Base-by-base conservation (phyloP, 2,888 invertebrate species). In the Polietes domitor region DNA sequence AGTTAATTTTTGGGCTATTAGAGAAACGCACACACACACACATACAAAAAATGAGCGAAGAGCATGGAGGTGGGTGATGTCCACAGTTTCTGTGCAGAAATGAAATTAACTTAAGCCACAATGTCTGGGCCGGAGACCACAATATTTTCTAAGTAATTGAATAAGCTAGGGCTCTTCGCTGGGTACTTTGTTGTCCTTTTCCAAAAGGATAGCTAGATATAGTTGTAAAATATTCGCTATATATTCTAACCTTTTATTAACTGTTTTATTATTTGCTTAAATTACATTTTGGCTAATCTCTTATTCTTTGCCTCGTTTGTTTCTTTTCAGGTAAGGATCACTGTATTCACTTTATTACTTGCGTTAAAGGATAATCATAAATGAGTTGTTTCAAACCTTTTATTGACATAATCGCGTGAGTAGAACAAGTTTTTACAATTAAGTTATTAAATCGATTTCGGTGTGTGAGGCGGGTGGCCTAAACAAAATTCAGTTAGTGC, bases 271-370 rank as follows among this genome's bases (percentile, higher is more conserved):
- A n/a, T 28, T n/a, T 32, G 1, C 19, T 19, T 21, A 21, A 6
- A 21, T 2, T 21, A 21, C 7, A 17, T 37, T 10, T 65, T 17
- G 32, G 32, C 19, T 65, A 41, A 61, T 61, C 21, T 21, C 5
- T 55, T 5, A n/a, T 47, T n/a, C n/a, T n/a, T 12, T 32, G 63
- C 32, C 3, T 63, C 9, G 3, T 19, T 50, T 63, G 28, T 58
- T 61, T 71, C 26, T 58, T 83, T 80, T 32, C 75, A 83, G 83
- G 83, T 83, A 83, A 83, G 83, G 63, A 75, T 37, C 2, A 17
- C 43, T 50, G 32, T 32, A n/a, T n/a, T n/a, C 32, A 41, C 10
- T 58, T 61, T 26, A 28, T 58, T 32, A 7, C 61, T 61, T n/a
- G 7, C 26, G 12, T 47, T n/a, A 37, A 37, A n/a, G 24, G 15